phyloP scores from a whole-genome alignment of 2,797 vertebrate genomes.

The Diglossa cyanea region DNA sequence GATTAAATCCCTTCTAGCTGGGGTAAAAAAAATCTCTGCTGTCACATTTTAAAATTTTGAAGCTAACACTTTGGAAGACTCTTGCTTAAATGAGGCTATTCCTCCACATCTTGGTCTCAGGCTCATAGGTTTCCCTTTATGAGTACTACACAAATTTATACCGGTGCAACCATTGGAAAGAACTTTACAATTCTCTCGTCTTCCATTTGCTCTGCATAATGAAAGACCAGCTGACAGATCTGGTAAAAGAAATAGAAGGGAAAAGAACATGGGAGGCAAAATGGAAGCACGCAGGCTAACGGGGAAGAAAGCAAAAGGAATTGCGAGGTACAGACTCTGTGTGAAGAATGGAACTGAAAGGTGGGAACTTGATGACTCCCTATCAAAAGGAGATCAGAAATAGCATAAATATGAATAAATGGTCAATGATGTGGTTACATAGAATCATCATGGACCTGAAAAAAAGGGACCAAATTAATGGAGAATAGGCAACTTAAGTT shows the following conservation, averaged over 20 bases:
- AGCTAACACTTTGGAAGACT: background rate
- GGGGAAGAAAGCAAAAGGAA: background rate
- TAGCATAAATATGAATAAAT: background rate
- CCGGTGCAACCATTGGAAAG: fast-evolving
- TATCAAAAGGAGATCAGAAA: background rate
- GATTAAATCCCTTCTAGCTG: background rate
- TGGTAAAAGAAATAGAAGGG: background rate
- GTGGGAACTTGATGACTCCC: background rate
- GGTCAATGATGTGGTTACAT: fast-evolving
- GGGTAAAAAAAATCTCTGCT: background rate
- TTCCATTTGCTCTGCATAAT: background rate
- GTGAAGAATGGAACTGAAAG: background rate
- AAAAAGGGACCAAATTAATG: background rate
- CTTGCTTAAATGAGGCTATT: background rate
- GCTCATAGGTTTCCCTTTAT: background rate
- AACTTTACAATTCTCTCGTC: background rate
- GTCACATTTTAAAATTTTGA: background rate
- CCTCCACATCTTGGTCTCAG: background rate
- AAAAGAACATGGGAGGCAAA: background rate
- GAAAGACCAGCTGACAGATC: background rate
- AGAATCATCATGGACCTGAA: background rate
- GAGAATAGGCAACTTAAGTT: background rate
- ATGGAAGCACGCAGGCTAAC: background rate
- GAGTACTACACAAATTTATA: background rate
- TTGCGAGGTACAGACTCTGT: background rate